Conservation (phyloP, 2,888 invertebrate genomes). For the Mylabris sibirica region DNA sequence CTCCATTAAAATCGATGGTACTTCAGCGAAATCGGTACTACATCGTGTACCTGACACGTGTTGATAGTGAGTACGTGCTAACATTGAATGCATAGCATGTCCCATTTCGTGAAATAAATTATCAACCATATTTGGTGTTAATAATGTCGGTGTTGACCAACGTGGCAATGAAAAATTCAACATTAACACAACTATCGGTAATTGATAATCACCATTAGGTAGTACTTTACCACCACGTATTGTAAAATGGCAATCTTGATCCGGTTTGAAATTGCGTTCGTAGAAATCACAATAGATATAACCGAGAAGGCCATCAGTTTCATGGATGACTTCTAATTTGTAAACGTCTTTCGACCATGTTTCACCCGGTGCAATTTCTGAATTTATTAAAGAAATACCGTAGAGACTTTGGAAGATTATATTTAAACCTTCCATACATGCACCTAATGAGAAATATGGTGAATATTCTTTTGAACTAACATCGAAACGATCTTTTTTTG, state of each 20-base stretch:
- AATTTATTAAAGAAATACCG: conserved; percentile 78
- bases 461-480: conserved; percentile 77
- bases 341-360: conserved; percentile 77
- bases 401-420: conserved; percentile 84
- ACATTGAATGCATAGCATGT: conserved; percentile 98
- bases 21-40: conserved; percentile 97
- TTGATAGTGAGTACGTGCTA: conserved; percentile 93
- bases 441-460: conserved; percentile 90
- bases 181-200: conserved; percentile 93
- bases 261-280: conserved; percentile 88
- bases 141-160: conserved; percentile 78
- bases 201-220: conserved; percentile 83
- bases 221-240: conserved; percentile 90
- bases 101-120: conserved; percentile 99
- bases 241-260: conserved; percentile 99
- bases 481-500: conserved; percentile 74
- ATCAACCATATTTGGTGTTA: conserved; percentile 87
- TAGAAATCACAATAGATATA: conserved; percentile 98
- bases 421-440: conserved; percentile 97
- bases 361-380: conserved; percentile 80
- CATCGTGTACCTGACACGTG: conserved; percentile 98
- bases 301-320: conserved; percentile 82
- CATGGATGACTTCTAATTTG: conserved; percentile 90
- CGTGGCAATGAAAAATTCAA: conserved; percentile 82
- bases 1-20: conserved; percentile 99